Conservation (phyloP, 2,888 invertebrate species). For the Drosophila monieri region DNA sequence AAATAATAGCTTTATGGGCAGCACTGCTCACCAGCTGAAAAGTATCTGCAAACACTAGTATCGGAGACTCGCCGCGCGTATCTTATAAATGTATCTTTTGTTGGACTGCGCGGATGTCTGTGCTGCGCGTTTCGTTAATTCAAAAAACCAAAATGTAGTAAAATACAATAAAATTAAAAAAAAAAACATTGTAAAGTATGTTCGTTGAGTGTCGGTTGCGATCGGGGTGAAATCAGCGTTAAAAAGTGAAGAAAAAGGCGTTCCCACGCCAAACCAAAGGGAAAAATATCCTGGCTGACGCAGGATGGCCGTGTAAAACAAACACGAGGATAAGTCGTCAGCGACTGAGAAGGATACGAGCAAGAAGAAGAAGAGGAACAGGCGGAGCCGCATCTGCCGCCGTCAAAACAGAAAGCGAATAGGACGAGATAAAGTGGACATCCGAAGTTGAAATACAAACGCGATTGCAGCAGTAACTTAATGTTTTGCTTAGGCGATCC, state of each 20-base stretch:
- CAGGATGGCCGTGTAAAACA: constrained; percentile 66
- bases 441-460: constrained; percentile 50
- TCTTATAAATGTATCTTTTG: constrained; percentile 1
- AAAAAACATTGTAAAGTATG: constrained; percentile 52
- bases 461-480: constrained; percentile 17
- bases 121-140: constrained; percentile 8
- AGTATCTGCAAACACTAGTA: not conserved
- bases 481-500: not conserved
- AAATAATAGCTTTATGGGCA: not conserved
- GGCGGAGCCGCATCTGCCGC: constrained; percentile 45
- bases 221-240: constrained; percentile 22
- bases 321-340: constrained; percentile 46
- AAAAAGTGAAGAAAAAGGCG: not conserved
- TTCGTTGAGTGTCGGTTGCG: constrained; percentile 22
- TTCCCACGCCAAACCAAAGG: constrained; percentile 11
- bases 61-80: not conserved
- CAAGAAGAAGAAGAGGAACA: constrained; percentile 19
- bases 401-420: constrained; percentile 49
- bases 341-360: constrained; percentile 17
- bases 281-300: constrained; percentile 63
- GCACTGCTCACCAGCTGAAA: not conserved
- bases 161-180: constrained; percentile 41
- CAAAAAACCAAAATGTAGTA: constrained; percentile 19
- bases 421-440: constrained; percentile 54
- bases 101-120: constrained; percentile 7